These are phyloP conservation scores for Dicrurus megarhynchus DNA, from an alignment of 2,113 vertebrate species.

Conservation along the genomic window DNA sequence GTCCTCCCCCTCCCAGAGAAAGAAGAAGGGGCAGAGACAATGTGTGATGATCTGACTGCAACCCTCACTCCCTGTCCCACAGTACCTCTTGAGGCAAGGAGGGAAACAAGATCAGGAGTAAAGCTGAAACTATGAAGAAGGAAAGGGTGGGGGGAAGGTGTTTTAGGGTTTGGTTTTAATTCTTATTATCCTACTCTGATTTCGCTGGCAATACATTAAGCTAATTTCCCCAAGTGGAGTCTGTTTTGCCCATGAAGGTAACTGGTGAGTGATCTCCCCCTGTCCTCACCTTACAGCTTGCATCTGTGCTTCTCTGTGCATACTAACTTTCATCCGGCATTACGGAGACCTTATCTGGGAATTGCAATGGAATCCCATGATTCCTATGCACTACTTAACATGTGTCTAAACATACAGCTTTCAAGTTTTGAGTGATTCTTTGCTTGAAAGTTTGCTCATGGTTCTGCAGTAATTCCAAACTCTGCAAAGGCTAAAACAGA, in stretches of 20 bases:
- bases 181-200: not conserved
- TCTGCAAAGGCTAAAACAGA: not conserved
- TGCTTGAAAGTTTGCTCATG: not conserved
- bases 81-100: not conserved
- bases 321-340: not conserved
- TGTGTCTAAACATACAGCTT: not conserved
- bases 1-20: not conserved
- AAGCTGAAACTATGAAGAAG: not conserved
- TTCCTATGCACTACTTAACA: not conserved
- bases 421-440: not conserved
- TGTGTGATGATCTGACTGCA: not conserved
- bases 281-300: not conserved
- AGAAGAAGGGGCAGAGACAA: not conserved
- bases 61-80: no score
- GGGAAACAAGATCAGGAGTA: not conserved
- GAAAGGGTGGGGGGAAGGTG: not conserved
- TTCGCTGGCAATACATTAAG: not conserved
- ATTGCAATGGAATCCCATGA: not conserved
- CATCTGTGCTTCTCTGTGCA: not conserved
- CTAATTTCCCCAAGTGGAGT: not conserved
- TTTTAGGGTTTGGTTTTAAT: not conserved
- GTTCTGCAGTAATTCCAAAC: not conserved
- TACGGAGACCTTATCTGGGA: not conserved
- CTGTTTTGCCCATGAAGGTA: not conserved
- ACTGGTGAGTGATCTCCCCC: not conserved